Base-by-base conservation (phyloP, 2,113 vertebrate species). In the Istiophorus platypterus region DNA sequence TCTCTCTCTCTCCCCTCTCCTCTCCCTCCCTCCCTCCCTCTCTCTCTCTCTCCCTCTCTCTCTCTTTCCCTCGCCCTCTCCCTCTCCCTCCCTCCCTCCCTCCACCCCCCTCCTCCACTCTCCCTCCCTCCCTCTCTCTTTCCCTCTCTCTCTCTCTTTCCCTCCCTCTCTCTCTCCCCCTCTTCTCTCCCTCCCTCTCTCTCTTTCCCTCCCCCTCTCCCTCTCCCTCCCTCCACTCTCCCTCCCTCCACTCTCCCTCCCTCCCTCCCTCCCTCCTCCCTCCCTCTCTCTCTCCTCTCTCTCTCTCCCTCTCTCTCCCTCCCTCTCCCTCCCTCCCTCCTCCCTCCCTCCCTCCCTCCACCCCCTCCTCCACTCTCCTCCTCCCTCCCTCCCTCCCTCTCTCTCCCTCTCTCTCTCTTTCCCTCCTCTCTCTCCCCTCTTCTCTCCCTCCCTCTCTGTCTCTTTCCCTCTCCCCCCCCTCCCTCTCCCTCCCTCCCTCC, bases 271-370 rank as follows among this genome's bases (percentile, higher is more conserved):
- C 10, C 31, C 83, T 59, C 54, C 14, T 54, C 56, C 49, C 79
- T 81, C 52, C 59, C 58, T 15, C 24, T 57, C 80, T n/a, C n/a
- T n/a, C 52, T 81, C 64, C 78, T 61, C 63, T 39, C 57, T n/a
- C n/a, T n/a, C n/a, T n/a, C n/a, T n/a, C n/a, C n/a, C n/a, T n/a
- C n/a, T n/a, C n/a, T n/a, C n/a, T n/a, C n/a, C n/a, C n/a, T n/a
- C n/a, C n/a, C n/a, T n/a, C 31, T 6, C 10, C 27, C 45, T 51
- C 62, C 41, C 42, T 51, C 74, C 27, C 14, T 0, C 54, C 18
- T 86, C 79, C 1, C 65, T 77, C 10, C 31, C 83, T 59, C 54
- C 14, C n/a, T n/a, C 52, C 56, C 7, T 67, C 49, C 79, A 79
- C 52, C 59, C 58, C 15, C 24, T 57, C 80, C 52, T 81, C 64